Evolutionary conservation across 2,888 invertebrate species (phyloP), one percentile per base, ranked within the genome.

Genomic region (Aleiodes leptofemur): DNA sequence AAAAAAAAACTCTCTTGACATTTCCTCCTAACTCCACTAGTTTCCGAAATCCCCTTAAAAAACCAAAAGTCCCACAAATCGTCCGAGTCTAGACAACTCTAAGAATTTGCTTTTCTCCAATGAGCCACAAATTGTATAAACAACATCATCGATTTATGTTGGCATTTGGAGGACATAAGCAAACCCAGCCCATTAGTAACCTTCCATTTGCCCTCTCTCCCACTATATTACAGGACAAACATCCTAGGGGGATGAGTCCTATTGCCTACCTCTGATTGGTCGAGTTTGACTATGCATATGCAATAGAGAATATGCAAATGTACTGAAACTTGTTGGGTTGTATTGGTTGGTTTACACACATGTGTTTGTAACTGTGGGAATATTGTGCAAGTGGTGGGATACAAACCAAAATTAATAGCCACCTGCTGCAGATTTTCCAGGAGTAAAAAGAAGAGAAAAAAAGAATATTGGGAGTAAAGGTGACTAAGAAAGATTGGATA

Each of bases 221-320:
- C 51, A 51, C n/a, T n/a, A 59, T 59, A 34, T 38, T 11, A n/a
- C 34, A 34, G 31, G 29, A 71, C 43, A 43, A 43, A 43, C 71
- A 73, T 68, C 55, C 50, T 34, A 50, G 13, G 69, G 69, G 34
- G 69, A 14, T 16, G 23, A 55, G 66, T 73, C 43, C 55, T 38
- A 4, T 34, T 34, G 64, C 73, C 43, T 34, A 69, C 59, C 57
- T 59, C 78, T 79, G 79, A 80, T 80, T 80, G 80, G 79, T 81
- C 80, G 79, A 81, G 79, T 80, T 76, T 8, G 71, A 70, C 76
- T 31, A 74, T 81, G 78, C 80, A 79, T 81, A 81, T 80, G 78
- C 79, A 80, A 59, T 79, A 77, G 79, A 79, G 75, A 75, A 75
- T 79, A 80, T 80, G 80, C 78, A 78, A 80, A 80, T 80, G 5